These are phyloP conservation scores for Nansenia antarctica DNA, from an alignment of 2,113 vertebrate genomes.

Conservation along the genomic window DNA sequence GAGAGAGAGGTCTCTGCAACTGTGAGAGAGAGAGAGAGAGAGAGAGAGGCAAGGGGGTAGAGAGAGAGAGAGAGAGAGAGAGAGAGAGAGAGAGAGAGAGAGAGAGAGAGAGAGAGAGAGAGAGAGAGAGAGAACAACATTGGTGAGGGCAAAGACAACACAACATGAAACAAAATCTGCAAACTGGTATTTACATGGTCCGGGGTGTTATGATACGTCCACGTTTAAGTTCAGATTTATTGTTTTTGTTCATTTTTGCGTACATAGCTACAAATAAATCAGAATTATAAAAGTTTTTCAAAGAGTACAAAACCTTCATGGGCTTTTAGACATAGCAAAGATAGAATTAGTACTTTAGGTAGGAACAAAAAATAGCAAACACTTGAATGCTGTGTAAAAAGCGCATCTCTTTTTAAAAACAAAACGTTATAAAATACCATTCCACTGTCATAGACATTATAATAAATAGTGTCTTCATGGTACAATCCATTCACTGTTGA, in stretches of 20 bases:
- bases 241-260: slow-evolving; percentile 71
- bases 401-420: slow-evolving; percentile 66
- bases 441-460: slow-evolving; percentile 75
- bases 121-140: slow-evolving; percentile 72
- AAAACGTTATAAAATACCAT: slow-evolving; percentile 78
- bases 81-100: no score
- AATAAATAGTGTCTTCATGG: slow-evolving; percentile 64
- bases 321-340: slow-evolving; percentile 83
- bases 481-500: slow-evolving; percentile 57
- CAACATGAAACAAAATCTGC: slow-evolving; percentile 83
- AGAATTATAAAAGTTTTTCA: slow-evolving; percentile 93
- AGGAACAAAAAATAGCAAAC: slow-evolving; percentile 81
- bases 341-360: slow-evolving; percentile 80
- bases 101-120: slow-evolving; percentile 75
- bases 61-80: no score
- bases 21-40: slow-evolving; percentile 80
- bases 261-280: slow-evolving; percentile 90
- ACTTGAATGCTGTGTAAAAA: slow-evolving; percentile 76
- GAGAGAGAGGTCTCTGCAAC: slow-evolving; percentile 85
- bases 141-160: slow-evolving; percentile 76
- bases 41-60: slow-evolving; percentile 84
- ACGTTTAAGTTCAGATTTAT: slow-evolving; percentile 58
- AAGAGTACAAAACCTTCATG: slow-evolving; percentile 93
- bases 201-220: slow-evolving; percentile 87
- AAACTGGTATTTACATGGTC: slow-evolving; percentile 92